Evolutionary conservation across 2,888 invertebrate species (phyloP).

Genomic region (Erynnis tages): DNA sequence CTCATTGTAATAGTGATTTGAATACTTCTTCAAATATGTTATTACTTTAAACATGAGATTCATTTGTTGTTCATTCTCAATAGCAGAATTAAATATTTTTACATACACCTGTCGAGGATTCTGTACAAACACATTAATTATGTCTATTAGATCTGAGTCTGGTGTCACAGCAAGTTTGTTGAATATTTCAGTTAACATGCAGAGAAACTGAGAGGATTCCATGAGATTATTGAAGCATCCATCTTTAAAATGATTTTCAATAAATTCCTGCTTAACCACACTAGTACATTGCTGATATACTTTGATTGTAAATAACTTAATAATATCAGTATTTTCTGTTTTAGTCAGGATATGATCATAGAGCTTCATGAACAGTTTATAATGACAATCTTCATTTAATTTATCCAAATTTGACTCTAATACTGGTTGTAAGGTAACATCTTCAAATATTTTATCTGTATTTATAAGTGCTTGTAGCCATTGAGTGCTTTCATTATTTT

Average conservation of each 20-base stretch:
- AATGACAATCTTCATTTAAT: slow-evolving; percentile 49
- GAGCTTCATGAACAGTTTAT: slow-evolving; percentile 44
- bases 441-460: slow-evolving; percentile 52
- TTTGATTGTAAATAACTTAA: slow-evolving; percentile 47
- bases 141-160: slow-evolving; percentile 50
- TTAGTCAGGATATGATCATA: slow-evolving; percentile 41
- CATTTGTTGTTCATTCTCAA: slow-evolving; percentile 55
- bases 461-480: slow-evolving; percentile 62
- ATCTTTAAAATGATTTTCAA: slow-evolving; percentile 51
- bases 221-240: slow-evolving; percentile 48
- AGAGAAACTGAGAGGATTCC: slow-evolving; percentile 45
- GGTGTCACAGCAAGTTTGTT: slow-evolving; percentile 58
- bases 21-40: slow-evolving; percentile 52
- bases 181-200: slow-evolving; percentile 55
- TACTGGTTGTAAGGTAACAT: slow-evolving; percentile 45
- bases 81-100: slow-evolving; percentile 57
- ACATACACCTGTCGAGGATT: slow-evolving; percentile 55
- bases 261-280: slow-evolving; percentile 46
- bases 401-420: slow-evolving; percentile 46
- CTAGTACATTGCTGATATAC: slow-evolving; percentile 51
- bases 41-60: slow-evolving; percentile 61
- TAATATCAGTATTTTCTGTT: slow-evolving; percentile 40
- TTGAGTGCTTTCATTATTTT: slow-evolving; percentile 42
- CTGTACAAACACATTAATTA: slow-evolving; percentile 61
- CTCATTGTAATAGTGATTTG: slow-evolving; percentile 54